Base-by-base conservation (phyloP, 2,888 invertebrate species). In the Lasioglossum calceatum region DNA sequence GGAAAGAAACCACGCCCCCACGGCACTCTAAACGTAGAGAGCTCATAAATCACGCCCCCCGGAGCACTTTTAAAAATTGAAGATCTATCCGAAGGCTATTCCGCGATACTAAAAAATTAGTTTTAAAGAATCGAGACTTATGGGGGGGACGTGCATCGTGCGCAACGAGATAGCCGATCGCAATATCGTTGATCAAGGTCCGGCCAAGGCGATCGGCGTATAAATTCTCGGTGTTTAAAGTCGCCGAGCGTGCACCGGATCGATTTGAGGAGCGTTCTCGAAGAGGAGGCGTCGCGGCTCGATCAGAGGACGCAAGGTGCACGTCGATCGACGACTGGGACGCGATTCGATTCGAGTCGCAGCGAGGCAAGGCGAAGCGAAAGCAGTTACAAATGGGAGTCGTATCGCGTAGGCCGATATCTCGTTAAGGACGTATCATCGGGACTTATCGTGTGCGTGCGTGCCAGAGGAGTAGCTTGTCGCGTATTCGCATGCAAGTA, bases 401-500 rank as follows among this genome's bases (percentile, higher is more conserved):
- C 72, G 82, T 74, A 71, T 54, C 67, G 77, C 76, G 67, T 70
- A 58, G 73, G 77, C 27, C 54, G 82, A 73, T 75, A 72, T 79
- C 79, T 79, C 85, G 79, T 79, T 70, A 84, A 79, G 73, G 77
- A 54, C 42, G 80, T 77, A 84, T 86, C 84, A 39, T 74, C 73
- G 80, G 70, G 72, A 72, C 50, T 44, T 73, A 85, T 84, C 85
- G 84, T 77, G 76, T 54, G 54, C 84, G 85, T 84, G 84, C 71
- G 7, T 23, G 54, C 54, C 71, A 76, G 4, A n/a, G 10, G 67
- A 39, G 70, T 81, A 78, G 71, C 78, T 79, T 79, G 88, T 85
- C 87, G 81, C 84, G 4, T 47, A 82, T 73, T 88, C 82, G 81
- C 79, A 82, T 81, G 87, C 87, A 84, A 87, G 82, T 54, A 84